Evolutionary conservation across 2,888 invertebrate species (phyloP).

Genomic region (Dryobota labecula): DNA sequence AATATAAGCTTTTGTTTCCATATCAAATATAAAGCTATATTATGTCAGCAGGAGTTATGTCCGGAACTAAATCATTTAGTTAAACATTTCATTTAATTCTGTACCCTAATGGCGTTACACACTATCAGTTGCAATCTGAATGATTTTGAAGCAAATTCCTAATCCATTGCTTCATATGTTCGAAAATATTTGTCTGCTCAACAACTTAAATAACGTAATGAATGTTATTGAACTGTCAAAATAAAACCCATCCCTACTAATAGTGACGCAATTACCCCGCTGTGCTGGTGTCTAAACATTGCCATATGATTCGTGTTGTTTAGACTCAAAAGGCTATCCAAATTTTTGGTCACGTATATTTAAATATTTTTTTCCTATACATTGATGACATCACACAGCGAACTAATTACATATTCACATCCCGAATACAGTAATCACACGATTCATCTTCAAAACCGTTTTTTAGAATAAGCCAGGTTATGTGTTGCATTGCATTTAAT

Average conservation of each 20-base stretch:
- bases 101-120: too few relatives aligned
- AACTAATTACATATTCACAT: slow-evolving; percentile 28
- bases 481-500: slow-evolving; percentile 1
- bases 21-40: not conserved
- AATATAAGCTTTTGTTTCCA: slow-evolving; percentile 41
- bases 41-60: not conserved
- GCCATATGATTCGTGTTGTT: not conserved
- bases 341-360: not conserved
- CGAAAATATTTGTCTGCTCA: too few relatives aligned
- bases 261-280: too few relatives aligned
- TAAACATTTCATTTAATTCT: not conserved
- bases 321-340: not conserved
- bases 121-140: too few relatives aligned
- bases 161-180: too few relatives aligned
- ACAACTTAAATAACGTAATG: too few relatives aligned
- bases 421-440: slow-evolving; percentile 24
- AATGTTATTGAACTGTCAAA: too few relatives aligned
- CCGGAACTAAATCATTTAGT: not conserved
- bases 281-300: not conserved
- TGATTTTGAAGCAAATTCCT: too few relatives aligned
- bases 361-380: not conserved
- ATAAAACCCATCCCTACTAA: too few relatives aligned
- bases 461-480: not conserved
- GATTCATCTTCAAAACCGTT: slow-evolving; percentile 18
- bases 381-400: slow-evolving; percentile 22